These are phyloP conservation scores for Rhagoletis pomonella DNA, from an alignment of 1,140 invertebrate genomes.

Conservation along the genomic window DNA sequence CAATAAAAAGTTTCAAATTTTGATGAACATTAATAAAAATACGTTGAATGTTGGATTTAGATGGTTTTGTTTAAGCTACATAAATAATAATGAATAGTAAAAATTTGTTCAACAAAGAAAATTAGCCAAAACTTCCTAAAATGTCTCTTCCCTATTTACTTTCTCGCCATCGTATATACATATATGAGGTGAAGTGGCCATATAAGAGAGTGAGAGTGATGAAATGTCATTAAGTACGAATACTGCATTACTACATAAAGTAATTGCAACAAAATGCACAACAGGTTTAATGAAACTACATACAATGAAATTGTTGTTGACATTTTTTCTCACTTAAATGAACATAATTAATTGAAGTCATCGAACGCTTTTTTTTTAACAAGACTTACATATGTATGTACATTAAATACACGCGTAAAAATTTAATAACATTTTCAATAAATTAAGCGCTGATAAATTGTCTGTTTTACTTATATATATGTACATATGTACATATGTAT, in stretches of 20 bases:
- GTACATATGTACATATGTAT: neutral
- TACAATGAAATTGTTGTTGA: neutral
- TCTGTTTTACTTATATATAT: neutral
- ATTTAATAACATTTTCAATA: neutral
- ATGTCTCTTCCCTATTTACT: too few relatives aligned
- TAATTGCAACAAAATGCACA: neutral
- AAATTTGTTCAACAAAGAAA: too few relatives aligned
- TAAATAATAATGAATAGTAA: too few relatives aligned
- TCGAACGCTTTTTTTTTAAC: neutral
- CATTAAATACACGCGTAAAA: neutral
- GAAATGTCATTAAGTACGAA: neutral
- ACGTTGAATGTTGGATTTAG: too few relatives aligned
- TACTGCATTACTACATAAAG: neutral
- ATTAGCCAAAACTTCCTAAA: too few relatives aligned
- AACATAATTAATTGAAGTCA: neutral
- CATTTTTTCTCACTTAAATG: neutral
- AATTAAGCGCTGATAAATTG: conserved; percentile 16
- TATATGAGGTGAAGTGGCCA: neutral
- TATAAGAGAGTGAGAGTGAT: neutral
- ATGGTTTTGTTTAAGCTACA: too few relatives aligned
- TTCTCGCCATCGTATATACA: neutral
- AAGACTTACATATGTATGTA: neutral
- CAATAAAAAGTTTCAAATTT: too few relatives aligned
- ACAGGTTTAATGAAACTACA: neutral
- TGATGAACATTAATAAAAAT: too few relatives aligned